Base-by-base conservation (phyloP, 2,888 invertebrate genomes). In the Polia nebulosa region DNA sequence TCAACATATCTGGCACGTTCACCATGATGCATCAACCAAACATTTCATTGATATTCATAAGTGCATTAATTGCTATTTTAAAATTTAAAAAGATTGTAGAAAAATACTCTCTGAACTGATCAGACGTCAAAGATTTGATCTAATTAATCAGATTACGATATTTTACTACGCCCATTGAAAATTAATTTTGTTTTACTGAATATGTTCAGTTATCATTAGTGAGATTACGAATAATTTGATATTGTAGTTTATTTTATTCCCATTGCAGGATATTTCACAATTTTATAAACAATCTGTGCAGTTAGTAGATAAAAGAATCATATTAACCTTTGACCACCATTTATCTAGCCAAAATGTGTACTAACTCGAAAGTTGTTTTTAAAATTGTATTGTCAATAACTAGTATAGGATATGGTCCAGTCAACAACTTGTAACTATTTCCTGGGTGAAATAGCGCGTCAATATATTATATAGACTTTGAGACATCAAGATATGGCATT, bases 1-100 rank as follows among this genome's bases (percentile, higher is more conserved):
- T 94, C 93, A 95, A 95, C 94, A 94, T 94, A 93, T 94, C 94
- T 94, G 95, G 95, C 95, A 94, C 94, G 85, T 92, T 90, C 91
- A 94, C 94, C 93, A 92, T 90, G 91, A 92, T 92, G 95, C 92
- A 91, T 93, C 92, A 94, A 95, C 93, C 93, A 92, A 94, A 94
- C 92, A 91, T 90, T 92, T 91, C 86, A 93, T 92, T 92, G 93
- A 95, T 94, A 94, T 91, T 90, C 81, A 88, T 88, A 88, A 91
- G 94, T 94, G 94, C 95, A 92, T 91, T 91, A 90, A 91, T 90
- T 89, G 91, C 91, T 93, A 89, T 91, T 93, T 91, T 89, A 89
- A 89, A 88, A 89, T 93, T 92, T 92, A 92, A 93, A 94, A 93
- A 94, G 89, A 94, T 93, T 93, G 94, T 95, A 95, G 95, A 95